Evolutionary conservation across 2,888 invertebrate genomes (phyloP).

Genomic region (Agrochola lota): DNA sequence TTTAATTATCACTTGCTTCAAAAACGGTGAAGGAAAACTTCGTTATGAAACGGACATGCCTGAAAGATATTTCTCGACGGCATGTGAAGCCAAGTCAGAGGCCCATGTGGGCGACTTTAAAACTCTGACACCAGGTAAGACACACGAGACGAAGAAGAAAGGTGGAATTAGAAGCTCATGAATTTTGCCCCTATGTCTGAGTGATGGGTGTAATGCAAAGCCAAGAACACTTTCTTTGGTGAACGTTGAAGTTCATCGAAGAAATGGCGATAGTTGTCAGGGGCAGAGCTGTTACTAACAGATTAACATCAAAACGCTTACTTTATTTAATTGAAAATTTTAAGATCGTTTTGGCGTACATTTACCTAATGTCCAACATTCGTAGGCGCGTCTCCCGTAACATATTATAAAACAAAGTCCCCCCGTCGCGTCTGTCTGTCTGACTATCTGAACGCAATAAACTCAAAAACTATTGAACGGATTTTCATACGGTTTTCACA

Average conservation of each 20-base stretch:
- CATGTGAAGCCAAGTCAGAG: no score
- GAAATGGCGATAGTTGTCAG: background rate
- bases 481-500: no score
- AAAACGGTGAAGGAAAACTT: no score
- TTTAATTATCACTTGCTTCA: no score
- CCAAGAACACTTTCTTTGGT: background rate
- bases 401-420: no score
- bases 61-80: no score
- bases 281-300: background rate
- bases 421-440: no score
- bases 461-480: no score
- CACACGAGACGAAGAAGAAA: background rate
- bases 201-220: background rate
- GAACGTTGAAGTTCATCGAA: background rate
- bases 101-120: no score
- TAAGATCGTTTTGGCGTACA: background rate
- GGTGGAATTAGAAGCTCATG: background rate
- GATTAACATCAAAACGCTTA: background rate
- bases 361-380: background rate
- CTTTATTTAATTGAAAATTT: background rate
- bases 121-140: no score
- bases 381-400: background rate
- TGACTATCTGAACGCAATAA: no score
- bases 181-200: background rate
- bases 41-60: no score